phyloP scores from a whole-genome alignment of 2,888 invertebrate genomes.

The Didymodactylos carnosus region DNA sequence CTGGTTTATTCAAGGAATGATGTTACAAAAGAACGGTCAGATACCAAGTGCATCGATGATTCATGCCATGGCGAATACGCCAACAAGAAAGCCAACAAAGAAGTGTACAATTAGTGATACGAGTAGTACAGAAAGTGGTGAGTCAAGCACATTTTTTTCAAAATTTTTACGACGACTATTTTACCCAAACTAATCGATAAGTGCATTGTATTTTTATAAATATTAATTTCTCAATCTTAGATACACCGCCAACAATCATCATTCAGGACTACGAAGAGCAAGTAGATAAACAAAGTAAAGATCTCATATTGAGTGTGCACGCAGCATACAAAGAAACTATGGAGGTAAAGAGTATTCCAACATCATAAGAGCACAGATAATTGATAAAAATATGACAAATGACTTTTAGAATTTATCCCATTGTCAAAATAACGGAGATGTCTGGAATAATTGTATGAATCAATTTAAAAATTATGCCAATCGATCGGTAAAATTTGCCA shows the following conservation, averaged over 20 bases:
- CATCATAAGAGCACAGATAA: too few species aligned
- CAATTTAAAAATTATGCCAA: slow-evolving; percentile 4
- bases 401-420: background rate
- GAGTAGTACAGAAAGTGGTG: background rate
- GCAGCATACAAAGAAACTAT: background rate
- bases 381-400: background rate
- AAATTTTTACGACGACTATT: too few species aligned
- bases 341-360: background rate
- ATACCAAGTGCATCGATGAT: background rate
- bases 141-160: too few species aligned
- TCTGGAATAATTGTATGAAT: background rate
- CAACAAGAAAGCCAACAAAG: background rate
- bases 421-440: background rate
- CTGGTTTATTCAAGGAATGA: background rate
- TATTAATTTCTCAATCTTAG: too few species aligned
- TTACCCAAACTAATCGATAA: too few species aligned
- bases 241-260: background rate
- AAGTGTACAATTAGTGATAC: background rate
- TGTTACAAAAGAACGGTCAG: background rate
- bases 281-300: background rate
- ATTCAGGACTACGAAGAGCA: background rate
- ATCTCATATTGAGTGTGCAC: background rate
- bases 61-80: background rate
- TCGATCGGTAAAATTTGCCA: background rate
- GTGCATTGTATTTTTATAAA: too few species aligned